phyloP scores from a whole-genome alignment of 2,888 invertebrate species.

The Thera obeliscata region DNA sequence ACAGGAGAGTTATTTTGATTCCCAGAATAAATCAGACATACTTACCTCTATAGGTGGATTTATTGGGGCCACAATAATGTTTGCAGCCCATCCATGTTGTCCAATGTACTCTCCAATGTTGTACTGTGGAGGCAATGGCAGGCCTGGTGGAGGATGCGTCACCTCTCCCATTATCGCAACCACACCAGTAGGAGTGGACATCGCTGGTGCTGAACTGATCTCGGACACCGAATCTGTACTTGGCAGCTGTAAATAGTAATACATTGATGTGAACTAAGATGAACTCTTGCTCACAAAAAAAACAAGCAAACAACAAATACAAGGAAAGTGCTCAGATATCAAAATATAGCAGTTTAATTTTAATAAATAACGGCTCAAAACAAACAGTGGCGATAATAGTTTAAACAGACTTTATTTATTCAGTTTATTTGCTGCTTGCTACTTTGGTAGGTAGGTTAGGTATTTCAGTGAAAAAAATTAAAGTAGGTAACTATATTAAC shows the following conservation, averaged over 20 bases:
- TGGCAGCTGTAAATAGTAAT: slow-evolving; percentile 62
- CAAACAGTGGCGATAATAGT: no score
- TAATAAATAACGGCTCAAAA: no score
- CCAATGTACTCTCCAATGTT: slow-evolving; percentile 77
- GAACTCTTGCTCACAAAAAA: background rate
- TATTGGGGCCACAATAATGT: slow-evolving; percentile 74
- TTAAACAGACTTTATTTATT: no score
- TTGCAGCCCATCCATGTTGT: slow-evolving; percentile 76
- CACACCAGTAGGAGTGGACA: slow-evolving; percentile 62
- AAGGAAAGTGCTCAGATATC: background rate
- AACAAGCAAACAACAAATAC: no score
- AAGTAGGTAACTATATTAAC: no score
- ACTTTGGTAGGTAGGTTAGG: no score
- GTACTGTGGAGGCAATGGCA: slow-evolving; percentile 75
- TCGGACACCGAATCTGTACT: slow-evolving; percentile 70
- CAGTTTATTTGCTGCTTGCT: no score
- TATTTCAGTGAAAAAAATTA: no score
- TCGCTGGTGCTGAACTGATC: slow-evolving; percentile 70
- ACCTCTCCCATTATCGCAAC: slow-evolving; percentile 72
- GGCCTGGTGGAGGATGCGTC: slow-evolving; percentile 75
- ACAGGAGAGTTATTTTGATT: background rate
- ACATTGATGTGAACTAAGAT: background rate
- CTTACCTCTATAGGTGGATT: slow-evolving; percentile 81
- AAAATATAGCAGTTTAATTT: no score
- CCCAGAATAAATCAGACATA: slow-evolving; percentile 10